A percentile compares a stretch with the other conserved stretches of the same genome.
Conservation (phyloP, 1,140 invertebrate genomes). For the Laupala kohalensis region DNA sequence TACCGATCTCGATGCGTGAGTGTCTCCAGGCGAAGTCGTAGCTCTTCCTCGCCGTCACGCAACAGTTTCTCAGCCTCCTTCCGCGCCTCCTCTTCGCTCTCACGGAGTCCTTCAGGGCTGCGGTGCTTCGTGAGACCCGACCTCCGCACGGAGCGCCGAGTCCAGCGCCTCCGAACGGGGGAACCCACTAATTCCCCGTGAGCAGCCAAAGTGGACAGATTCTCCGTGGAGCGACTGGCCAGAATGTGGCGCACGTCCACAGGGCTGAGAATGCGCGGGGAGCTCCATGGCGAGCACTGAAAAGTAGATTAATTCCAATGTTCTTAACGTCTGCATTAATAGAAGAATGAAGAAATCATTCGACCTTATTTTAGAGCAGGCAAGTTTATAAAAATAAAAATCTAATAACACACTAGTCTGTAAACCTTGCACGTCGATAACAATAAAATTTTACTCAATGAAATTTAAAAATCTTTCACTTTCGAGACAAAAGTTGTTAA, state of each 20-base stretch:
- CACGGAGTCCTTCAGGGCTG: slow-evolving; percentile 12
- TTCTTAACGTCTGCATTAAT: too few species aligned
- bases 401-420: too few species aligned
- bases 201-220: slow-evolving; percentile 25
- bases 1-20: slow-evolving; percentile 23
- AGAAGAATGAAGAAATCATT: too few species aligned
- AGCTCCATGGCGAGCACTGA: slow-evolving; percentile 34
- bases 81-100: slow-evolving; percentile 16
- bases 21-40: slow-evolving; percentile 23
- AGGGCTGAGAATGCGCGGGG: slow-evolving; percentile 35
- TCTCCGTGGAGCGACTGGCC: slow-evolving; percentile 35
- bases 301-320: too few species aligned
- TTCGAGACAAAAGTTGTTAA: too few species aligned
- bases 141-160: slow-evolving; percentile 23
- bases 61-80: slow-evolving; percentile 25
- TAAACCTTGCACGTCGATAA: too few species aligned
- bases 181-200: slow-evolving; percentile 21
- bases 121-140: slow-evolving; percentile 14
- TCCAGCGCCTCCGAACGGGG: slow-evolving; percentile 25
- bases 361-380: too few species aligned
- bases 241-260: slow-evolving; percentile 36
- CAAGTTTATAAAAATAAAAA: too few species aligned
- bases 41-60: slow-evolving; percentile 25
- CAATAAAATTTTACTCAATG: too few species aligned
- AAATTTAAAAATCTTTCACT: too few species aligned